These are phyloP conservation scores for Zeugodacus cucurbitae DNA, from an alignment of 1,140 invertebrate genomes.

Conservation along the genomic window DNA sequence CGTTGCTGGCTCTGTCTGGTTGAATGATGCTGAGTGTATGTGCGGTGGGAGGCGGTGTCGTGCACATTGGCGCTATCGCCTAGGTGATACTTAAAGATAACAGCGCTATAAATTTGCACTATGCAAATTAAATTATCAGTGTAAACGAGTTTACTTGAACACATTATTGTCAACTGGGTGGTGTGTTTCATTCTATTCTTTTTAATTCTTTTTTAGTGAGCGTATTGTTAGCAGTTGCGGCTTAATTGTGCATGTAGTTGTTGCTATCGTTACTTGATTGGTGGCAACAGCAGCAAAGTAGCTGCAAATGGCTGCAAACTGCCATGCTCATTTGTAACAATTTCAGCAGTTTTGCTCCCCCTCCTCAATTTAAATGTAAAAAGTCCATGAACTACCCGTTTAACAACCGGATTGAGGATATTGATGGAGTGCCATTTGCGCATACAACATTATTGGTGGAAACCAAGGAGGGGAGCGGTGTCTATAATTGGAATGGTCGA, in stretches of 20 bases:
- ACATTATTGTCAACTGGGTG: constrained; percentile 33
- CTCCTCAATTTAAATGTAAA: background rate
- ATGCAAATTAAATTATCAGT: constrained; percentile 38
- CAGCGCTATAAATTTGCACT: constrained; percentile 37
- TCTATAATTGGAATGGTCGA: background rate
- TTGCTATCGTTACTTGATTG: background rate
- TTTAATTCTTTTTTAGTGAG: background rate
- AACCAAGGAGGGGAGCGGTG: background rate
- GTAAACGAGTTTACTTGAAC: constrained; percentile 28
- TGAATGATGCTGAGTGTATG: background rate
- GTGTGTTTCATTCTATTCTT: background rate
- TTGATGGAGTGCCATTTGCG: background rate
- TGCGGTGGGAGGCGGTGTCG: background rate
- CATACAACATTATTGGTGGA: background rate
- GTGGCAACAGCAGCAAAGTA: constrained; percentile 6
- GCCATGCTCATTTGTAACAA: background rate
- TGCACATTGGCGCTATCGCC: constrained; percentile 5
- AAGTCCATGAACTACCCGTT: background rate
- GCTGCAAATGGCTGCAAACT: background rate
- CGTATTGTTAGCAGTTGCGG: background rate
- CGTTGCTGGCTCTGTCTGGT: background rate
- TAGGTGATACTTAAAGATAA: constrained; percentile 28
- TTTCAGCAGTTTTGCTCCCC: background rate
- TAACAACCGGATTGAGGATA: background rate
- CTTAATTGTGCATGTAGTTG: background rate